These are phyloP conservation scores for Otolemur crassicaudatus DNA, from an alignment of 2,797 vertebrate genomes.

Conservation along the genomic window DNA sequence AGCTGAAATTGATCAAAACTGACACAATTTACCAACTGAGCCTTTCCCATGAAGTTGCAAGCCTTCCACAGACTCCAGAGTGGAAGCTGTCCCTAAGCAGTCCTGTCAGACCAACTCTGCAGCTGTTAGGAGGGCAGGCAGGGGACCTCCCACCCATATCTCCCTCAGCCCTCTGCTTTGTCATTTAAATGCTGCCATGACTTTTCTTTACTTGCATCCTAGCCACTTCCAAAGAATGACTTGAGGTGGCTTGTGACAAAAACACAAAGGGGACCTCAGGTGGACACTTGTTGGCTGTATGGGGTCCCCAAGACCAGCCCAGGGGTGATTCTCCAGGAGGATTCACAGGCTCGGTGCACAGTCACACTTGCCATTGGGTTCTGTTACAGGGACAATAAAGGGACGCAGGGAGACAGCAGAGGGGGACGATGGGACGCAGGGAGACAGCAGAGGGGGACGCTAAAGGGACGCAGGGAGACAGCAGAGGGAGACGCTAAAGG, in stretches of 20 bases:
- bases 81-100: too few species aligned
- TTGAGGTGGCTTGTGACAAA: neutral
- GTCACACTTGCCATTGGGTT: neutral
- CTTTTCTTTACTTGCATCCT: neutral
- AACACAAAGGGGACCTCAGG: neutral
- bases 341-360: neutral
- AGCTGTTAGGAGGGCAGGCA: neutral
- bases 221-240: neutral
- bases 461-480: too few species aligned
- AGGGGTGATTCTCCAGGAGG: too few species aligned
- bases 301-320: neutral
- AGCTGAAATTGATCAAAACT: neutral
- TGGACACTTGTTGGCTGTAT: neutral
- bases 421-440: too few species aligned
- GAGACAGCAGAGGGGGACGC: too few species aligned
- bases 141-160: neutral
- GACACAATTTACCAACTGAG: neutral
- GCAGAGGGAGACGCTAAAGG: too few species aligned
- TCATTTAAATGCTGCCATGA: neutral
- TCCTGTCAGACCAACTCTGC: neutral
- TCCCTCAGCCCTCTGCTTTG: neutral
- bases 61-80: neutral
- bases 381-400: neutral
- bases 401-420: too few species aligned
- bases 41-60: neutral